Conservation (phyloP, 2,888 invertebrate genomes). For the Pyrrhia umbra region DNA sequence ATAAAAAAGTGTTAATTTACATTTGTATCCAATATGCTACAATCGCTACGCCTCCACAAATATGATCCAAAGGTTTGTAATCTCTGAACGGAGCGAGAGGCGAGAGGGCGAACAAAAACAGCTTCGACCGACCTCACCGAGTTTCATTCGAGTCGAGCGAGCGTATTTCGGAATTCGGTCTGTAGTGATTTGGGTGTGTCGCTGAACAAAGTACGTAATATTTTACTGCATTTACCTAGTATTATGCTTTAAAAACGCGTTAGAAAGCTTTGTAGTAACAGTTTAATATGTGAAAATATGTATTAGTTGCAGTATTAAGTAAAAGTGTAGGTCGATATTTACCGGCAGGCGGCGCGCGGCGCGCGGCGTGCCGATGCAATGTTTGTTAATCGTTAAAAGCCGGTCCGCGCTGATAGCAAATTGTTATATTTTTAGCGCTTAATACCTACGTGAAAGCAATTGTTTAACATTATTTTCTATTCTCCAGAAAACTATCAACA, state of each 20-base stretch:
- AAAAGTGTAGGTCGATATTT: constrained; percentile 46
- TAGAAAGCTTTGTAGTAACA: constrained; percentile 22
- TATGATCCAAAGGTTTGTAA: constrained; percentile 72
- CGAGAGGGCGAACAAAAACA: constrained; percentile 84
- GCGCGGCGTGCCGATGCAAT: constrained; percentile 51
- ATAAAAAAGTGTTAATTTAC: neutral
- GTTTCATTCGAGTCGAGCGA: constrained; percentile 74
- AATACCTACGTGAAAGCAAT: constrained; percentile 62
- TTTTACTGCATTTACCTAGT: constrained; percentile 43
- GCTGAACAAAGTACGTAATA: constrained; percentile 81
- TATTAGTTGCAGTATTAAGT: constrained; percentile 32
- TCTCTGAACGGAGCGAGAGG: constrained; percentile 78
- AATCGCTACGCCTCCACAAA: neutral
- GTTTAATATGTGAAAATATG: constrained; percentile 40
- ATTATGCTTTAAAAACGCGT: constrained; percentile 30
- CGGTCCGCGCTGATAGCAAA: constrained; percentile 75
- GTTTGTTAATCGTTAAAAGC: constrained; percentile 74
- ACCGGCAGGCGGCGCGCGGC: constrained; percentile 62
- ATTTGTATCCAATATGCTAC: neutral
- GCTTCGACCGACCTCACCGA: constrained; percentile 77
- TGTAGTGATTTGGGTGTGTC: constrained; percentile 84
- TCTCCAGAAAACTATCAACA: constrained; percentile 87
- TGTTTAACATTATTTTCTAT: constrained; percentile 70
- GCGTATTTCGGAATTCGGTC: constrained; percentile 83
- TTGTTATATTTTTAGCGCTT: constrained; percentile 81